Conservation (phyloP, 2,888 invertebrate genomes). For the Pantelozetes paolii region DNA sequence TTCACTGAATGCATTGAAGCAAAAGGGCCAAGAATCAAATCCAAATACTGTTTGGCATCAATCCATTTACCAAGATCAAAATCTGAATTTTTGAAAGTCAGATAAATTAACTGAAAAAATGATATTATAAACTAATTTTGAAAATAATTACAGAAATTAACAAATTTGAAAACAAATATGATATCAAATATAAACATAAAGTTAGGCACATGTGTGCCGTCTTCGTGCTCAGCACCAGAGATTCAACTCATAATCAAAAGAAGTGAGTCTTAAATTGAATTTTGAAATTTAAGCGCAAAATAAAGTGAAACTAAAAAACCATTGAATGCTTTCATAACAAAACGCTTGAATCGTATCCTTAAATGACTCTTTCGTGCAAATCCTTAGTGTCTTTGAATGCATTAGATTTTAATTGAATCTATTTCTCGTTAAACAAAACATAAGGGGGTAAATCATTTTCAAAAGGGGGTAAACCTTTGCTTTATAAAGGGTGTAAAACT, state of each 20-base stretch:
- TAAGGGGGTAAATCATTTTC: background rate
- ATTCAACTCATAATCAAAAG: constrained; percentile 37
- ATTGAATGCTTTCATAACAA: background rate
- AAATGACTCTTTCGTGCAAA: constrained; percentile 37
- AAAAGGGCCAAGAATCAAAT: constrained; percentile 26
- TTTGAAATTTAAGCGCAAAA: background rate
- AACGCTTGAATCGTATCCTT: constrained; percentile 17
- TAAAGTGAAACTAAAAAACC: background rate
- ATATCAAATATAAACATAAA: constrained; percentile 35
- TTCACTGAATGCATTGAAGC: constrained; percentile 47
- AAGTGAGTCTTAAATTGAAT: constrained; percentile 38
- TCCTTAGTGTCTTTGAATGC: background rate
- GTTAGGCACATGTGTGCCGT: constrained; percentile 47
- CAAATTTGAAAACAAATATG: constrained; percentile 8
- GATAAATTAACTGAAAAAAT: constrained; percentile 35
- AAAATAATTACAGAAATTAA: constrained; percentile 34
- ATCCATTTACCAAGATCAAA: constrained; percentile 40
- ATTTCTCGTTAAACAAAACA: too few species aligned
- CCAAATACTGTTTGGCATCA: constrained; percentile 46
- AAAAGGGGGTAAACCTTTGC: background rate
- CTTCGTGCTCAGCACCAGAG: constrained; percentile 46
- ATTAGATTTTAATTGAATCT: too few species aligned
- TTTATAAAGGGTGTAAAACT: background rate
- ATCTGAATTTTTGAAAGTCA: constrained; percentile 41
- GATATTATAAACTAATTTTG: background rate